phyloP scores from a whole-genome alignment of 2,113 vertebrate genomes.

The Mirza zaza region DNA sequence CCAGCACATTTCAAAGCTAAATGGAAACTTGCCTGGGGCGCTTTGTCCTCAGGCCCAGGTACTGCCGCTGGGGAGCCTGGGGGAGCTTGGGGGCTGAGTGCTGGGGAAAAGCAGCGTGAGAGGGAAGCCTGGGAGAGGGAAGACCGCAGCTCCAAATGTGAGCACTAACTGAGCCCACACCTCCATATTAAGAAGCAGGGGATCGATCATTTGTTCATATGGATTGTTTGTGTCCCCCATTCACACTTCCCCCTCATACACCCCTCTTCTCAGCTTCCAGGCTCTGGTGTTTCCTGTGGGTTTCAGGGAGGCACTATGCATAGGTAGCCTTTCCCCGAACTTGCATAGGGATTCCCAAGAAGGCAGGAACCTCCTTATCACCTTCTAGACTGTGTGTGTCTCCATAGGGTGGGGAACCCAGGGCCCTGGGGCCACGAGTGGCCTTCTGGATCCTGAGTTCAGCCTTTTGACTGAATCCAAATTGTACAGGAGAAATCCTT shows the following conservation, averaged over 20 bases:
- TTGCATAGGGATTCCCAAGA: neutral
- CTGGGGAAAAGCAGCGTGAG: neutral
- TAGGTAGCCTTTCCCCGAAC: neutral
- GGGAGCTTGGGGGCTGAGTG: no score
- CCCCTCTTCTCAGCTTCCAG: neutral
- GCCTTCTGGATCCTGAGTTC: no score
- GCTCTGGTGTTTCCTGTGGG: neutral
- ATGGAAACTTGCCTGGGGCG: neutral
- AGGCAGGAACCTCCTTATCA: neutral
- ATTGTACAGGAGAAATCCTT: no score
- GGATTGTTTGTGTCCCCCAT: neutral
- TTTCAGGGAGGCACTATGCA: neutral
- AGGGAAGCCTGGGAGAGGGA: neutral
- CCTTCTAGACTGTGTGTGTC: neutral
- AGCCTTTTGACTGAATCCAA: no score
- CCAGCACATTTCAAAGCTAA: neutral
- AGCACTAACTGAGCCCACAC: neutral
- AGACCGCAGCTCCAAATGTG: neutral
- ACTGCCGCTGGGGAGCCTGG: neutral
- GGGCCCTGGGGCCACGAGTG: no score
- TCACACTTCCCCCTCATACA: no score
- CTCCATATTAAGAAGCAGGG: neutral
- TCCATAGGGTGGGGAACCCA: neutral
- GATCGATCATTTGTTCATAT: fast-evolving
- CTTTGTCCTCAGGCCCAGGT: neutral